Percentiles rank a stretch among this genome's conserved stretches.
These are phyloP conservation scores for Epirrhoe alternata DNA, from an alignment of 2,888 invertebrate genomes.

Conservation along the genomic window DNA sequence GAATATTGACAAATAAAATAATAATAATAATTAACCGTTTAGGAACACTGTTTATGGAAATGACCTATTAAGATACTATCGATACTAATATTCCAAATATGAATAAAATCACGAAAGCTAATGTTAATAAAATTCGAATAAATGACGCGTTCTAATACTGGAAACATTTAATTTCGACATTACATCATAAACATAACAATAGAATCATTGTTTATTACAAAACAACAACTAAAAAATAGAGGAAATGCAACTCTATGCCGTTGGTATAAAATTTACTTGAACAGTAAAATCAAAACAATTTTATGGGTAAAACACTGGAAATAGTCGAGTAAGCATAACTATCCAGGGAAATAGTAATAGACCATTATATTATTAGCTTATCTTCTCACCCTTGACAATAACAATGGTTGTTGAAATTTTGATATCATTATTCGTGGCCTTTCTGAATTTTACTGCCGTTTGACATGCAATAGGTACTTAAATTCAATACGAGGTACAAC, in stretches of 20 bases:
- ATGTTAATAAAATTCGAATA: conserved; percentile 77
- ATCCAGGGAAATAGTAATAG: conserved; percentile 69
- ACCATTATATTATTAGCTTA: conserved; percentile 84
- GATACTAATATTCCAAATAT: conserved; percentile 59
- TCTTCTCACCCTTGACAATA: conserved; percentile 84
- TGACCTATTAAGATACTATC: conserved; percentile 62
- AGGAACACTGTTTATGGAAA: conserved; percentile 49
- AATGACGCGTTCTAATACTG: conserved; percentile 69
- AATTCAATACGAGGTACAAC: conserved; percentile 75
- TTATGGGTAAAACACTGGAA: conserved; percentile 60
- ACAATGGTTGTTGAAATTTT: conserved; percentile 82
- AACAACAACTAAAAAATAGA: conserved; percentile 29
- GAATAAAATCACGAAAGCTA: conserved; percentile 62
- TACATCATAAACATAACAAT: conserved; percentile 76
- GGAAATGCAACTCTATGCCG: conserved; percentile 44
- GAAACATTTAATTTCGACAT: conserved; percentile 80
- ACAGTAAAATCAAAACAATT: conserved; percentile 46
- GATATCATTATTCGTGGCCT: conserved; percentile 77
- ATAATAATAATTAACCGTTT: too few relatives aligned
- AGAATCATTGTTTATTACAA: conserved; percentile 67
- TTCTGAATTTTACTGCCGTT: conserved; percentile 70
- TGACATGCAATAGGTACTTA: conserved; percentile 76
- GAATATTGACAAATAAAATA: too few relatives aligned
- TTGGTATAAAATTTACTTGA: conserved; percentile 34
- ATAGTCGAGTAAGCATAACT: conserved; percentile 67